Evolutionary conservation across 2,113 vertebrate genomes (phyloP), one percentile per base, ranked within the genome.

Genomic region (Pica pica): DNA sequence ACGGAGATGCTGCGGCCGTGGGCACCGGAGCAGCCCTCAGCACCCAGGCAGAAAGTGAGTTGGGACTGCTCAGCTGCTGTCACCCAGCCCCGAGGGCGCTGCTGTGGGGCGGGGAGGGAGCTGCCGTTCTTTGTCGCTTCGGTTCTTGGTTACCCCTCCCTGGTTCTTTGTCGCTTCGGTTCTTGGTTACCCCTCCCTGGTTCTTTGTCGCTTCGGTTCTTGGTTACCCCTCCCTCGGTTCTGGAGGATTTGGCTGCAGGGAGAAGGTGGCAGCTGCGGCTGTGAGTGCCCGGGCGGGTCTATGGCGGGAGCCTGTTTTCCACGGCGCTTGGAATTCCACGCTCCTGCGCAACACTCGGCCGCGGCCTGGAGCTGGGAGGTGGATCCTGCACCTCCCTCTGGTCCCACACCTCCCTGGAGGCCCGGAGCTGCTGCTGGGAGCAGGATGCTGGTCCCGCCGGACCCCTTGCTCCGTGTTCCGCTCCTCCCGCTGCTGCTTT

Each of bases 11-110:
- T 33, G 68, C 98, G 44, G 98, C 98, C 93, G 90, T 93, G 37
- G 95, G 97, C 56, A 95, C 56, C 7, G 97, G 91, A 93, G 91
- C 95, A 39, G 84, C 96, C 90, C 94, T 91, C 95, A 42, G 89
- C 97, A 69, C 93, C 71, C 93, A 96, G 50, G 98, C 98, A 27
- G 99, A 99, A 98, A 99, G 99, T 99, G 98, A 98, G 98, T 97
- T 30, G 60, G 5, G 1, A 22, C 27, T 24, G 35, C 18, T 6
- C 7, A 10, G 46, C 65, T 23, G 18, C 83, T 44, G 37, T 16
- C 35, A 31, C 24, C 57, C 16, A 4, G 20, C 18, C 39, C 39
- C 39, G 39, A 3, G 89, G 89, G 33, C 55, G 2, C 7, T 4
- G 3, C 7, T 4, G 3, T 9, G 67, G 89, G 80, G 61, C 44